Evolutionary conservation across 2,888 invertebrate genomes (phyloP).

Genomic region (Hololepta plana): DNA sequence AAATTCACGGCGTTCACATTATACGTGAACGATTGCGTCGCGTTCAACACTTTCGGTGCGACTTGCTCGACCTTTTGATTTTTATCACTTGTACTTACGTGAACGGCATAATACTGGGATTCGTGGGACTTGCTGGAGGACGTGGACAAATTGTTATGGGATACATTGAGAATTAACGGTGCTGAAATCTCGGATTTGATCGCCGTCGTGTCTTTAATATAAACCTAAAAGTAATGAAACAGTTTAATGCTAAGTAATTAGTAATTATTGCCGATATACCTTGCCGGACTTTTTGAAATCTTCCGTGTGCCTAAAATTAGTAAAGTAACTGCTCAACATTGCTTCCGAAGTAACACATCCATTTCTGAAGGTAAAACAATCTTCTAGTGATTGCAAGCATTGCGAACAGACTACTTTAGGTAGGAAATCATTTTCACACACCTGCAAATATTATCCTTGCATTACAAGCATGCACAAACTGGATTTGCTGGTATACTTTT

Average conservation of each 20-base stretch:
- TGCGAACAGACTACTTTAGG: conserved; percentile 49
- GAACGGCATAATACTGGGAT: too few species aligned
- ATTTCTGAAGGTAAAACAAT: conserved; percentile 40
- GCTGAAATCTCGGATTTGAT: too few species aligned
- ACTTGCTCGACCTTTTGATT: too few species aligned
- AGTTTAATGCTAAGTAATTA: not conserved
- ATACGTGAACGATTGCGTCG: too few species aligned
- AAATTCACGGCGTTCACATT: too few species aligned
- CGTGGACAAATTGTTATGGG: too few species aligned
- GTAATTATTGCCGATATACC: conserved; percentile 16
- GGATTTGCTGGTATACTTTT: conserved; percentile 26
- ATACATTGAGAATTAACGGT: too few species aligned
- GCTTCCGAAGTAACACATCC: conserved; percentile 45
- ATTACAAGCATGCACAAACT: not conserved
- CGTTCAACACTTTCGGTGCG: too few species aligned
- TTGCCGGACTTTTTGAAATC: conserved; percentile 44
- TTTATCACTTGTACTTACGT: too few species aligned
- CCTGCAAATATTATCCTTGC: conserved; percentile 22
- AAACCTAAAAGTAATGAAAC: conserved; percentile 23
- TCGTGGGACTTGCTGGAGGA: too few species aligned
- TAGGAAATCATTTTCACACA: conserved; percentile 46
- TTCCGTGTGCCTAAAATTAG: conserved; percentile 37
- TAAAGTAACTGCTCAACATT: conserved; percentile 47
- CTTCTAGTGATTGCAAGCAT: conserved; percentile 43
- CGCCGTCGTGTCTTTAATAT: conserved; percentile 32